Percentiles rank a stretch among this genome's conserved stretches.
These are phyloP conservation scores for Hylyphantes graminicola DNA, from an alignment of 1,140 invertebrate species.

Conservation along the genomic window DNA sequence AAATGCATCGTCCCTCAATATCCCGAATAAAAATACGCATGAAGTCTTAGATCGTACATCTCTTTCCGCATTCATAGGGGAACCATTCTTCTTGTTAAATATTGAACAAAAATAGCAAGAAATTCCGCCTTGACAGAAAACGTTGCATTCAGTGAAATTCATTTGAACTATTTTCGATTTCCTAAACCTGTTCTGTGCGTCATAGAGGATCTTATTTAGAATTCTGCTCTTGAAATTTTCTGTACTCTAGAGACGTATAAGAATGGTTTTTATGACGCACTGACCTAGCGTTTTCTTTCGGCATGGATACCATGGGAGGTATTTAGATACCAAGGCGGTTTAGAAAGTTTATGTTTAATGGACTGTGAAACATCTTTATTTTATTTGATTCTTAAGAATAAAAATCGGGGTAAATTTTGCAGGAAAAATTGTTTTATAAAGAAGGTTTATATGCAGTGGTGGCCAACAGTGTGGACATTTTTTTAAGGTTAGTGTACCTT, in stretches of 20 bases:
- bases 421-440: too few species aligned
- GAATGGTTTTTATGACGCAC: slow-evolving; percentile 8
- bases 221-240: slow-evolving; percentile 8
- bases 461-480: too few species aligned
- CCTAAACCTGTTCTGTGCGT: slow-evolving; percentile 1
- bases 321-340: too few species aligned
- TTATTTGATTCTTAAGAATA: too few species aligned
- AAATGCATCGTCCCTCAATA: too few species aligned
- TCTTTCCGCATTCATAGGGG: not conserved
- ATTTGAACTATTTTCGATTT: slow-evolving; percentile 41
- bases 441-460: too few species aligned
- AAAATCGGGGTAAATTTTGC: too few species aligned
- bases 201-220: slow-evolving; percentile 3
- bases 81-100: not conserved
- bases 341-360: too few species aligned
- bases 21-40: not conserved
- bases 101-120: slow-evolving; percentile 3
- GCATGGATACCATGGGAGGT: too few species aligned
- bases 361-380: too few species aligned
- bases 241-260: slow-evolving; percentile 12
- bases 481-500: too few species aligned
- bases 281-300: too few species aligned
- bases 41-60: not conserved
- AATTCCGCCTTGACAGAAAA: slow-evolving; percentile 5
- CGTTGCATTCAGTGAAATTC: slow-evolving; percentile 31